Conservation (phyloP, 2,888 invertebrate genomes). For the Julus scanicus region DNA sequence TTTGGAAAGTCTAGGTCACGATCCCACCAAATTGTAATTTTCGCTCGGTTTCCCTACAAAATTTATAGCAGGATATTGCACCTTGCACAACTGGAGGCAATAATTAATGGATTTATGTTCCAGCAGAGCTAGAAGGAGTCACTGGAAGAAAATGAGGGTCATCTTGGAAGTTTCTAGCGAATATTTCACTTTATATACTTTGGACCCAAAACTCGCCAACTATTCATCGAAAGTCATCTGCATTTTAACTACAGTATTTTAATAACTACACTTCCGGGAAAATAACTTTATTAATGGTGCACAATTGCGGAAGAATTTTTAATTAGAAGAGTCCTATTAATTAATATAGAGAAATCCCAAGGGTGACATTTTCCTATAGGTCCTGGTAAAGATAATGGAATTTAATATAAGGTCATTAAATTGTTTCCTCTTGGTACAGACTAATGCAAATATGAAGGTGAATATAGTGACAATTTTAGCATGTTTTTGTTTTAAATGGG, state of each 20-base stretch:
- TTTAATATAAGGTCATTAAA: neutral
- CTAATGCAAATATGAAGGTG: too few species aligned
- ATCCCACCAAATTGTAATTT: slow-evolving; percentile 39
- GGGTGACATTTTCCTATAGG: neutral
- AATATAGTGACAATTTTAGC: too few species aligned
- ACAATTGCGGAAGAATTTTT: neutral
- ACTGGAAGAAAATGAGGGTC: neutral
- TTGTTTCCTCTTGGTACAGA: neutral
- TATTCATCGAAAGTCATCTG: neutral
- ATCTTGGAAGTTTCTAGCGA: neutral
- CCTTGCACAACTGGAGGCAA: neutral
- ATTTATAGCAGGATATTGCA: slow-evolving; percentile 40
- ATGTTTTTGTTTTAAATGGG: too few species aligned
- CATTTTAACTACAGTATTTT: neutral
- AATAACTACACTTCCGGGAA: neutral
- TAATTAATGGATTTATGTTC: slow-evolving; percentile 45
- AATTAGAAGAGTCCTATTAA: neutral
- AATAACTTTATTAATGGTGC: neutral
- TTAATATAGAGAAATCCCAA: neutral
- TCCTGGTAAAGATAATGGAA: neutral
- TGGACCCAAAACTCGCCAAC: too few species aligned
- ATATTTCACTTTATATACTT: neutral
- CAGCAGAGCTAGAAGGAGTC: slow-evolving; percentile 12
- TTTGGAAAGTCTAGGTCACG: slow-evolving; percentile 35
- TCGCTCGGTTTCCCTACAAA: slow-evolving; percentile 24